Percentiles rank a stretch among this genome's conserved stretches.
phyloP scores from a whole-genome alignment of 1,140 invertebrate species.

The Drosophila pandora region DNA sequence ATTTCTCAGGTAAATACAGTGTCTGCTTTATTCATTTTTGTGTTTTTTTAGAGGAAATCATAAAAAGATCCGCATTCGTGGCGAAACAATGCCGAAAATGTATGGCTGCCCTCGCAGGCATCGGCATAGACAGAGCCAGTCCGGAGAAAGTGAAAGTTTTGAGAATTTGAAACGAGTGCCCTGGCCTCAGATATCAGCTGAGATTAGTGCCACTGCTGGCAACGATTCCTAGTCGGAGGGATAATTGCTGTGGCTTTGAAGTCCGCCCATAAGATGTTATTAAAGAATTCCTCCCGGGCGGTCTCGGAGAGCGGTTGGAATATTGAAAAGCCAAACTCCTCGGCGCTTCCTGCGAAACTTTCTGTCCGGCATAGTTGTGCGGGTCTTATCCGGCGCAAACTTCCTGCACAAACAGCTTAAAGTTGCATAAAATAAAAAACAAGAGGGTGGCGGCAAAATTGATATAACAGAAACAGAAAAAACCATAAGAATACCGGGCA shows the following conservation, averaged over 20 bases:
- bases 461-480: constrained; percentile 28
- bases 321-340: neutral
- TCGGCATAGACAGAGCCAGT: constrained; percentile 27
- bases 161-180: neutral
- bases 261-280: neutral
- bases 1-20: constrained; percentile 43
- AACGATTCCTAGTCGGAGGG: too few relatives aligned
- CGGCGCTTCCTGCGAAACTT: neutral
- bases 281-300: neutral
- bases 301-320: neutral
- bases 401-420: constrained; percentile 33
- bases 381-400: constrained; percentile 4
- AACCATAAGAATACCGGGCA: constrained; percentile 28
- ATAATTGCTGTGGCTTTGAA: neutral
- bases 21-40: neutral
- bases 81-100: constrained; percentile 38
- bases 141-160: neutral
- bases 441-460: constrained; percentile 9
- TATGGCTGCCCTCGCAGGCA: constrained; percentile 20
- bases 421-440: constrained; percentile 25
- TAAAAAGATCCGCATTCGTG: neutral
- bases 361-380: constrained; percentile 10
- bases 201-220: too few relatives aligned
- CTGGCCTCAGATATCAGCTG: too few relatives aligned
- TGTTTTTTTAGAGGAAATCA: neutral